These are phyloP conservation scores for Atta cephalotes DNA, from an alignment of 1,140 invertebrate species.

Conservation along the genomic window DNA sequence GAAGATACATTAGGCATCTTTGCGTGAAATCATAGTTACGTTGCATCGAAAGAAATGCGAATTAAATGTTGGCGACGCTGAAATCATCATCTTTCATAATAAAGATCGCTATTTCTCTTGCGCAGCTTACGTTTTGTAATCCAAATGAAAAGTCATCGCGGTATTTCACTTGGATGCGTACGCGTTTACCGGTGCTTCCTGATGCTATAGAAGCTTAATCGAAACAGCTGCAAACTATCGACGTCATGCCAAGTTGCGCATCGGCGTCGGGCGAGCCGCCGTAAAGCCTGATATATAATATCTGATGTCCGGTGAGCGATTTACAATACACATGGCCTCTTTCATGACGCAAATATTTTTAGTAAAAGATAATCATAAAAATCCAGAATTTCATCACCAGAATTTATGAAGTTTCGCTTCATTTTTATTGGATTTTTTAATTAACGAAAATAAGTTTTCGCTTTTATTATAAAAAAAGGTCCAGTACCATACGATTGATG, in stretches of 20 bases:
- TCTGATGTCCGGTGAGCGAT: constrained; percentile 17
- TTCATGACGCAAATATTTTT: constrained; percentile 30
- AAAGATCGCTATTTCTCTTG: constrained; percentile 23
- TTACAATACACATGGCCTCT: constrained; percentile 20
- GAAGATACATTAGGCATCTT: neutral
- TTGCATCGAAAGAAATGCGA: constrained; percentile 20
- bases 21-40: neutral
- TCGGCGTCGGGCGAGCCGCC: constrained; percentile 10
- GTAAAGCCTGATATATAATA: constrained; percentile 43
- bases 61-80: constrained; percentile 13
- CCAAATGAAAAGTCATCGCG: constrained; percentile 40
- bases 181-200: constrained; percentile 45
- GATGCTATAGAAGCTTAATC: constrained; percentile 54
- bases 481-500: neutral
- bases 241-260: constrained; percentile 58
- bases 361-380: neutral
- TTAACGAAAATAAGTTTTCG: neutral
- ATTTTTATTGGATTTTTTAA: neutral
- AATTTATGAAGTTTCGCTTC: neutral
- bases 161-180: constrained; percentile 17
- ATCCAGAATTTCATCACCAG: neutral
- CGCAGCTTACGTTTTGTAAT: constrained; percentile 28
- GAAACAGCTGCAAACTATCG: constrained; percentile 57
- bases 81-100: neutral
- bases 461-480: neutral